A percentile compares a stretch with the other conserved stretches of the same genome.
phyloP scores from a whole-genome alignment of 1,140 invertebrate species.

The Microplitis mediator region DNA sequence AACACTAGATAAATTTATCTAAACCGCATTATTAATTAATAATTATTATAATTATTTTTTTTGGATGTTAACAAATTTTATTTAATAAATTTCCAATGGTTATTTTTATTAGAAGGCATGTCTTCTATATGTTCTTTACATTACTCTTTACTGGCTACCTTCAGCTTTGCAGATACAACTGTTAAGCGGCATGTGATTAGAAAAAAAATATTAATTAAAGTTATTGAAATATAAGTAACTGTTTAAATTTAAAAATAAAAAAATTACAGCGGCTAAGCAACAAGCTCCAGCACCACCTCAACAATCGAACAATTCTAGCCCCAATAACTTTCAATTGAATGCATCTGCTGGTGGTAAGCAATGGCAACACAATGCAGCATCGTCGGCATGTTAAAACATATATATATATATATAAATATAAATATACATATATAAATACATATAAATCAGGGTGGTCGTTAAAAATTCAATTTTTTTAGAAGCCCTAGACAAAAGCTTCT shows the following conservation, averaged over 20 bases:
- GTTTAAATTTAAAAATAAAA: slow-evolving; percentile 31
- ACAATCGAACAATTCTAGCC: slow-evolving; percentile 40
- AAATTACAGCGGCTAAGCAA: slow-evolving; percentile 57
- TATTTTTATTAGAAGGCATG: too few species aligned
- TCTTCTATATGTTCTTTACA: too few species aligned
- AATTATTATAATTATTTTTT: background rate
- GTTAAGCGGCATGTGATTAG: background rate
- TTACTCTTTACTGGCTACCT: too few species aligned
- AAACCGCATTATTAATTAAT: background rate
- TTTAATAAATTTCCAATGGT: too few species aligned
- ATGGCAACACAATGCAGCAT: slow-evolving; percentile 49
- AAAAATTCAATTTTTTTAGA: too few species aligned
- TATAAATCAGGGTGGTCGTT: too few species aligned
- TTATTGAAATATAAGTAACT: background rate
- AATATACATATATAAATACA: too few species aligned
- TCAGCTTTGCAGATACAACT: too few species aligned
- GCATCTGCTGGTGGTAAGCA: slow-evolving; percentile 46
- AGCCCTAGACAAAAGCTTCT: too few species aligned
- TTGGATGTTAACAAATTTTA: too few species aligned
- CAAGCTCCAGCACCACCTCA: slow-evolving; percentile 56
- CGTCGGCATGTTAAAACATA: slow-evolving; percentile 46
- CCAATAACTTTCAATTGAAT: slow-evolving; percentile 46
- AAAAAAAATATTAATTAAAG: slow-evolving; percentile 11
- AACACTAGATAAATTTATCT: background rate
- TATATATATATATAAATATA: background rate